These are phyloP conservation scores for Nibea albiflora DNA, from an alignment of 2,113 vertebrate species.

Conservation along the genomic window DNA sequence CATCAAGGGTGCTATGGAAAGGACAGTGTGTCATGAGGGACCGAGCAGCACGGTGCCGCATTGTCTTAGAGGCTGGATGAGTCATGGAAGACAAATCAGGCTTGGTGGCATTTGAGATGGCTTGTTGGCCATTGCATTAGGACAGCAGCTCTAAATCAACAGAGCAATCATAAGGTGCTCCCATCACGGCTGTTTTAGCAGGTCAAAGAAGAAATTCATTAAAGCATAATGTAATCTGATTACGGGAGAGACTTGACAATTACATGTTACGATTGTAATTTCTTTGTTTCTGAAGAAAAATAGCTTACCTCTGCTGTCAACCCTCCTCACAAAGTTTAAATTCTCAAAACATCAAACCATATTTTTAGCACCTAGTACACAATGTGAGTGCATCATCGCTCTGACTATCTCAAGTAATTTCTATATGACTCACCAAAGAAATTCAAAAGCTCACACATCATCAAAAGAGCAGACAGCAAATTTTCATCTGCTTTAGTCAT, in stretches of 20 bases:
- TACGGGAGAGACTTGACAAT: conserved; percentile 48
- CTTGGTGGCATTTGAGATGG: conserved; percentile 68
- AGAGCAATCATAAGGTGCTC: conserved; percentile 51
- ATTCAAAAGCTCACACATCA: conserved; percentile 63
- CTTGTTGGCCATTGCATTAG: conserved; percentile 55
- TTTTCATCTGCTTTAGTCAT: conserved; percentile 64
- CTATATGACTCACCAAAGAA: conserved; percentile 76
- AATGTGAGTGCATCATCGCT: conserved; percentile 49
- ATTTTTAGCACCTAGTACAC: conserved; percentile 61
- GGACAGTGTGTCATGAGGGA: conserved; percentile 66
- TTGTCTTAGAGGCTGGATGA: conserved; percentile 77
- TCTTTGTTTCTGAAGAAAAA: conserved; percentile 40
- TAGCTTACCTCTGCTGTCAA: background rate
- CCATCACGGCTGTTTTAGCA: conserved; percentile 58
- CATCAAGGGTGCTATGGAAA: conserved; percentile 57
- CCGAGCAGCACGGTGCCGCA: conserved; percentile 61
- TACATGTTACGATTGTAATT: conserved; percentile 51
- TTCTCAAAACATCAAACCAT: conserved; percentile 46
- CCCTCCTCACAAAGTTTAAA: conserved; percentile 38
- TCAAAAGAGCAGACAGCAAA: conserved; percentile 63
- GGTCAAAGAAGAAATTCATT: conserved; percentile 69
- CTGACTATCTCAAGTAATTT: conserved; percentile 69
- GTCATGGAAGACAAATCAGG: conserved; percentile 69
- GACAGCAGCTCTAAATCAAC: conserved; percentile 51
- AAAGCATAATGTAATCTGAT: conserved; percentile 56